Percentiles rank a stretch among this genome's conserved stretches.
phyloP scores from a whole-genome alignment of 2,888 invertebrate species.

The Shargacucullia verbasci region DNA sequence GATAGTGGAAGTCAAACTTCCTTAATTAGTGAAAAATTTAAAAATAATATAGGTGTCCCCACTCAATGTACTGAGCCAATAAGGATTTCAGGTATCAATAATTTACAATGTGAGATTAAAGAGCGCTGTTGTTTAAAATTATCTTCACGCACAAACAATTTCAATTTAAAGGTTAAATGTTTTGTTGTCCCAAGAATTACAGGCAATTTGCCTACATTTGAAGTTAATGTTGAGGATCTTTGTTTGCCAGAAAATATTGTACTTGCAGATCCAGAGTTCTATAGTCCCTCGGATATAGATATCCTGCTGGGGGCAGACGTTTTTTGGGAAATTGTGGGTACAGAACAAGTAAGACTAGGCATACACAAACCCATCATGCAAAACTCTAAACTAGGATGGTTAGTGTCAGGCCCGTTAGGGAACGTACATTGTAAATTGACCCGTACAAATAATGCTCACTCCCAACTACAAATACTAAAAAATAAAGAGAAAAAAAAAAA shows the following conservation, averaged over 20 bases:
- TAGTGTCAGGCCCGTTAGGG: not conserved
- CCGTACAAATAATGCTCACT: no score
- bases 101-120: not conserved
- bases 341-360: not conserved
- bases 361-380: not conserved
- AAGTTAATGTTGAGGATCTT: not conserved
- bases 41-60: not conserved
- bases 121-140: not conserved
- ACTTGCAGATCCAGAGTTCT: not conserved
- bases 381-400: not conserved
- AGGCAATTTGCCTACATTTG: not conserved
- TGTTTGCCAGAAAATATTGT: not conserved
- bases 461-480: no score
- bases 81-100: not conserved
- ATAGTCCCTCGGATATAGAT: not conserved
- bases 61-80: not conserved
- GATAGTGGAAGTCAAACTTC: not conserved
- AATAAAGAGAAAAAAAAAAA: no score
- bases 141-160: not conserved
- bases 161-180: not conserved
- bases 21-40: not conserved
- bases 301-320: not conserved
- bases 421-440: not conserved
- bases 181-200: not conserved
- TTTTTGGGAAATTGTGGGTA: not conserved